These are phyloP conservation scores for Apteryx mantelli DNA, from an alignment of 2,113 vertebrate species.

Conservation along the genomic window DNA sequence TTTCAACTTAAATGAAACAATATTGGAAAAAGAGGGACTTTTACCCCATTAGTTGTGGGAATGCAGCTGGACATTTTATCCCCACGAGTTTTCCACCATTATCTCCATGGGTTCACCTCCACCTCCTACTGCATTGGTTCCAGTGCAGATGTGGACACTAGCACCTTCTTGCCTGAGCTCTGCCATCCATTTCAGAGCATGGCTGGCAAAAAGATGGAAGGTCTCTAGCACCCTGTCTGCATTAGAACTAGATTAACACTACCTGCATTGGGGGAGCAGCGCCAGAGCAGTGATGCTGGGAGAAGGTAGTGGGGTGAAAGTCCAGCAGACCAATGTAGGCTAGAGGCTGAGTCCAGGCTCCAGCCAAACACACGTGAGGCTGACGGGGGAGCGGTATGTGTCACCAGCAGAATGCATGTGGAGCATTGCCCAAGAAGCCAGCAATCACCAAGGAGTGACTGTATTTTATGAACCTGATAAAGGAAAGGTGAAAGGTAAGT, in stretches of 20 bases:
- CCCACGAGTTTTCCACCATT: neutral
- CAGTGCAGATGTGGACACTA: neutral
- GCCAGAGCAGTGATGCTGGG: neutral
- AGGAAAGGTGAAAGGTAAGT: neutral
- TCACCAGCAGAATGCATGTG: neutral
- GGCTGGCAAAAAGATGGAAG: neutral
- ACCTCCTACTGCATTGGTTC: neutral
- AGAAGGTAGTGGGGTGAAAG: neutral
- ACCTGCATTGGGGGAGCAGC: neutral
- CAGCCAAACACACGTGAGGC: rapidly evolving
- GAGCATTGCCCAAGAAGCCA: neutral
- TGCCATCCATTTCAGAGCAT: neutral
- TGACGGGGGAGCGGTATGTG: neutral
- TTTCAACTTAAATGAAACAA: neutral
- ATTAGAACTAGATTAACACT: neutral
- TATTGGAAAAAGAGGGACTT: neutral
- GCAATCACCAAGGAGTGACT: rapidly evolving
- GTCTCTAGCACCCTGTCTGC: neutral
- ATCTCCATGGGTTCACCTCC: neutral
- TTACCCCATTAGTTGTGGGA: neutral
- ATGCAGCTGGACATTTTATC: neutral
- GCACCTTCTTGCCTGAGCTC: neutral
- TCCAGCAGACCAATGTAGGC: neutral
- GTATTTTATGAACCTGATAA: neutral
- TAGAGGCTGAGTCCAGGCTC: neutral